These are phyloP conservation scores for Sthenelais limicola DNA, from an alignment of 2,888 invertebrate genomes.

Conservation along the genomic window DNA sequence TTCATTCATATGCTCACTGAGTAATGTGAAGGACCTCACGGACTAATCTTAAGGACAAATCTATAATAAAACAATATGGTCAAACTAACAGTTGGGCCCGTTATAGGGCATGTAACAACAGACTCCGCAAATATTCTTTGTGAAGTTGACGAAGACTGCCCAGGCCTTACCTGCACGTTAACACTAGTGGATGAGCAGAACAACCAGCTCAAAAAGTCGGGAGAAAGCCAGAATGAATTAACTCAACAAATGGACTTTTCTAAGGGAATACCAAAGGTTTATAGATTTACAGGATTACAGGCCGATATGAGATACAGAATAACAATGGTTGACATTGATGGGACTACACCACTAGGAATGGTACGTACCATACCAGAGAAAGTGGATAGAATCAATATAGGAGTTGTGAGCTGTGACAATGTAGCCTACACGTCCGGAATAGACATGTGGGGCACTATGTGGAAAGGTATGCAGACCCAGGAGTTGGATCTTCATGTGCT, in stretches of 20 bases:
- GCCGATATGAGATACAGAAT: neutral
- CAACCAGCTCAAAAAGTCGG: neutral
- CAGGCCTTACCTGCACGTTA: neutral
- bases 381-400: conserved; percentile 11
- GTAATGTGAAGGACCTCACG: too few relatives aligned
- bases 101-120: conserved; percentile 11
- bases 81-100: conserved; percentile 2
- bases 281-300: neutral
- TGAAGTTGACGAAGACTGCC: conserved; percentile 8
- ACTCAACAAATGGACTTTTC: neutral
- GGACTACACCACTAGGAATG: neutral
- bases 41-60: too few relatives aligned
- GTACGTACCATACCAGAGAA: conserved; percentile 1
- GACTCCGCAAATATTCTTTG: neutral
- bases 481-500: conserved; percentile 11
- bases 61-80: too few relatives aligned
- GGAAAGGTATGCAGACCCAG: neutral
- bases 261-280: neutral
- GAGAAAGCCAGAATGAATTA: neutral
- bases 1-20: too few relatives aligned
- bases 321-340: neutral
- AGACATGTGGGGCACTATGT: conserved; percentile 29
- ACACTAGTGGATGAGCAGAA: too few relatives aligned
- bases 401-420: conserved; percentile 30
- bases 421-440: neutral